These are phyloP conservation scores for Pseudomyrmex dendroicus DNA, from an alignment of 1,140 invertebrate species.

Conservation along the genomic window DNA sequence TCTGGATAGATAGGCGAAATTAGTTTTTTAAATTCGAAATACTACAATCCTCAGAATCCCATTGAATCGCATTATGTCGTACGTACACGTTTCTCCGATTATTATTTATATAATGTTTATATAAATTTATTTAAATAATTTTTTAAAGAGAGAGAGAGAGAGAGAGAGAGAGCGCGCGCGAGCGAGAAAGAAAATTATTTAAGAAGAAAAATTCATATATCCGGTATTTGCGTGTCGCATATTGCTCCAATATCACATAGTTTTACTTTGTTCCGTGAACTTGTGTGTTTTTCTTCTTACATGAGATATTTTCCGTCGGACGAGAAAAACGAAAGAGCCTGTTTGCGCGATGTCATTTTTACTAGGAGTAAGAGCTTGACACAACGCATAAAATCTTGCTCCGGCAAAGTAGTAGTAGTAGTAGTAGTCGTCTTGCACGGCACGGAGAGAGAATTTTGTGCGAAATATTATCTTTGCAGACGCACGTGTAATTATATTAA, in stretches of 20 bases:
- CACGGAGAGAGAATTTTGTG: background rate
- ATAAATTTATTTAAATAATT: background rate
- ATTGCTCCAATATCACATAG: conserved; percentile 39
- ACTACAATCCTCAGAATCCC: background rate
- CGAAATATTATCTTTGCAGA: conserved; percentile 1
- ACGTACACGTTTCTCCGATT: too few relatives aligned
- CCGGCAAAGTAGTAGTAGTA: too few relatives aligned
- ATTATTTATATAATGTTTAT: too few relatives aligned
- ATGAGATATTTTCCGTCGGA: background rate
- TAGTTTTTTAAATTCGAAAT: conserved; percentile 11
- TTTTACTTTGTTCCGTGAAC: conserved; percentile 17
- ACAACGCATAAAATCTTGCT: conserved; percentile 1
- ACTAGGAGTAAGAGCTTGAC: background rate
- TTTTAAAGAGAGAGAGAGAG: too few relatives aligned
- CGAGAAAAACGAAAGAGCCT: background rate
- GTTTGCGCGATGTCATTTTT: conserved; percentile 24
- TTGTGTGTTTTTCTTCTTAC: background rate
- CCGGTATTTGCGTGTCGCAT: background rate
- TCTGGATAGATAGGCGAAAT: conserved; percentile 26
- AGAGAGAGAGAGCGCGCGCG: too few relatives aligned
- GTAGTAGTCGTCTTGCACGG: background rate
- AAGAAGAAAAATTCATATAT: background rate
- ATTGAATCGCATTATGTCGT: conserved; percentile 5
- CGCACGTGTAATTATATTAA: conserved; percentile 19
- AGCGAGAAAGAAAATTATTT: background rate